Conservation (phyloP, 2,113 vertebrate genomes). For the Hemicordylus capensis region DNA sequence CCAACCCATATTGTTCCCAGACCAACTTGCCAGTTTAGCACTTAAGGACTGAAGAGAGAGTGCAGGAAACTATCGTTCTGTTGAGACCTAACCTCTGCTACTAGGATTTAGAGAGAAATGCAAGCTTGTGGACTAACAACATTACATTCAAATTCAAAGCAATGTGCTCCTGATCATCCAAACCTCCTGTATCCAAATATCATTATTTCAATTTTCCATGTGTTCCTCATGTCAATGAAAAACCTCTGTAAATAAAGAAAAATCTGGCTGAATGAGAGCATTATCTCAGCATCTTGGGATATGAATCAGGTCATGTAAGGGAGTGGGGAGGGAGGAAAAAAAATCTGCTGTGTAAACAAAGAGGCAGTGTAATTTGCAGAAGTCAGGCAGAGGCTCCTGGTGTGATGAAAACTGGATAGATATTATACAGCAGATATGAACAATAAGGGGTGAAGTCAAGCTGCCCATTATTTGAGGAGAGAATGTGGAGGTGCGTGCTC, state of each 20-base stretch:
- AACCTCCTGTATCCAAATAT: not conserved
- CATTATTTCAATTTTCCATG: not conserved
- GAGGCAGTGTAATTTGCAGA: not conserved
- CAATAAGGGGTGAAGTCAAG: slow-evolving; percentile 1
- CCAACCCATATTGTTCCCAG: not conserved
- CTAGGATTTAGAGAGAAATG: not conserved
- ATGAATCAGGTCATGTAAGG: not conserved
- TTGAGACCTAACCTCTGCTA: not conserved
- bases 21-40: not conserved
- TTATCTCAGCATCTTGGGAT: not conserved
- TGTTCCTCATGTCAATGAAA: not conserved
- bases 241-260: not conserved
- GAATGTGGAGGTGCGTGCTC: too few relatives aligned
- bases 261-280: not conserved
- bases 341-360: not conserved
- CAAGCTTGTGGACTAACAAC: not conserved
- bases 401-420: not conserved
- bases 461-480: not conserved
- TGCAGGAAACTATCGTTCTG: too few relatives aligned
- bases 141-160: not conserved
- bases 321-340: not conserved
- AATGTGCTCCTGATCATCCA: not conserved
- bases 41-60: not conserved
- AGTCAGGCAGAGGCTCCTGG: not conserved
- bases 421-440: not conserved